These are phyloP conservation scores for Antedon mediterranea DNA, from an alignment of 53 echinoderm and acorn worm species.

Conservation along the genomic window DNA sequence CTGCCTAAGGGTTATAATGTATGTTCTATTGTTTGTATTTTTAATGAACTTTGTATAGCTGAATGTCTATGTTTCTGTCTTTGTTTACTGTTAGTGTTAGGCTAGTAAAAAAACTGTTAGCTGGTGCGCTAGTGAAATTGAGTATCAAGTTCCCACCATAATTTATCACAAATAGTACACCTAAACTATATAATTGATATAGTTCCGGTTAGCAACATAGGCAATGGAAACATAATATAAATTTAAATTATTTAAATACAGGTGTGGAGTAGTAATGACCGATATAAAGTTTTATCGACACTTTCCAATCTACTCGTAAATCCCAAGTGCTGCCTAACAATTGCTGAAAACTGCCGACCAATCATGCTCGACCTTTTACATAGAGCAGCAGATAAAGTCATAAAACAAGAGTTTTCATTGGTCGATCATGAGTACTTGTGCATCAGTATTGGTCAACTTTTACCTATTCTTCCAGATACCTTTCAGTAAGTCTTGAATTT, in stretches of 20 bases:
- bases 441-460: constrained; percentile 30
- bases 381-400: constrained; percentile 20
- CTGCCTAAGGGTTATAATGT: too few species aligned
- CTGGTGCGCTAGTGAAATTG: too few species aligned
- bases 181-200: too few species aligned
- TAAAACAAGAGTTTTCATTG: constrained; percentile 18
- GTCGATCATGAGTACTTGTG: constrained; percentile 45
- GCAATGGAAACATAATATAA: too few species aligned
- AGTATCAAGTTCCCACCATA: too few species aligned
- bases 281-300: constrained; percentile 33
- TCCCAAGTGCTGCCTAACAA: constrained; percentile 37
- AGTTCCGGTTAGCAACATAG: too few species aligned
- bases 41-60: too few species aligned
- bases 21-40: too few species aligned
- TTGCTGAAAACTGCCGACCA: constrained; percentile 53
- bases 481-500: constrained; percentile 21
- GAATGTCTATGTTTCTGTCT: too few species aligned
- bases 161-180: too few species aligned
- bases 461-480: constrained; percentile 31
- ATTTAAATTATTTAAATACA: not conserved
- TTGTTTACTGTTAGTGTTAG: too few species aligned
- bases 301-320: constrained; percentile 31
- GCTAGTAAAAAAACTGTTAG: too few species aligned
- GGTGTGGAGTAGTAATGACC: constrained; percentile 24
- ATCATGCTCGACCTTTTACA: constrained; percentile 53